Base-by-base conservation (phyloP, 2,113 vertebrate genomes). In the Coryphaenoides rupestris region DNA sequence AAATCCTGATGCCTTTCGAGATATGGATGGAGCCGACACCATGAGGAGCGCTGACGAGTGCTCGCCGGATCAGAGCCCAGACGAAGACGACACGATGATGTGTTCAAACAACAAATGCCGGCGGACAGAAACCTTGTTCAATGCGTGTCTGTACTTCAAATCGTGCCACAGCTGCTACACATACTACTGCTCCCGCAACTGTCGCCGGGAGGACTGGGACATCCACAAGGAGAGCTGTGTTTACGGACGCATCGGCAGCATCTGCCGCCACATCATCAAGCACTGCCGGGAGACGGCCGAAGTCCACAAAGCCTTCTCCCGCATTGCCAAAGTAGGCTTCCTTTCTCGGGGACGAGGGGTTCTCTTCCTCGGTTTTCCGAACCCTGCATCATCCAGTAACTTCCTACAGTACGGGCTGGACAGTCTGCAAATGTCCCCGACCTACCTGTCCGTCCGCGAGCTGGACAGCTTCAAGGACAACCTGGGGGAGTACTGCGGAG, bases 91-190 rank as follows among this genome's bases (percentile, higher is more conserved):
- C 68, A 93, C 96, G 63, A 95, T 99, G 95, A 96, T 95, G 80
- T 98, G 97, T 77, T 98, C 97, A 6, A 99, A 99, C 7, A 93
- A 95, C 85, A 96, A 93, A 81, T 99, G 97, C 75, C 88, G 93
- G 10, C 91, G 96, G 62, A 96, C 95, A 0, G 97, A 98, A 86
- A 96, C 95, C 57, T 87, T 97, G 77, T 98, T 98, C 79, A 96
- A 98, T 0, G 96, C 97, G 84, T 98, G 96, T 79, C 92, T 99
- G 70, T 98, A 99, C 85, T 99, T 99, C 87, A 98, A 98, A 86
- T 96, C 97, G 0, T 99, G 97, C 88, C 97, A 96, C 91, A 98
- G 96, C 88, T 99, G 97, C 89, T 95, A 96, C 82, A 98, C 97
- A 1, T 98, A 97, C 80, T 99, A 99, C 82, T 98, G 97, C 77